Conservation (phyloP, 2,797 vertebrate genomes). For the Alca torda region DNA sequence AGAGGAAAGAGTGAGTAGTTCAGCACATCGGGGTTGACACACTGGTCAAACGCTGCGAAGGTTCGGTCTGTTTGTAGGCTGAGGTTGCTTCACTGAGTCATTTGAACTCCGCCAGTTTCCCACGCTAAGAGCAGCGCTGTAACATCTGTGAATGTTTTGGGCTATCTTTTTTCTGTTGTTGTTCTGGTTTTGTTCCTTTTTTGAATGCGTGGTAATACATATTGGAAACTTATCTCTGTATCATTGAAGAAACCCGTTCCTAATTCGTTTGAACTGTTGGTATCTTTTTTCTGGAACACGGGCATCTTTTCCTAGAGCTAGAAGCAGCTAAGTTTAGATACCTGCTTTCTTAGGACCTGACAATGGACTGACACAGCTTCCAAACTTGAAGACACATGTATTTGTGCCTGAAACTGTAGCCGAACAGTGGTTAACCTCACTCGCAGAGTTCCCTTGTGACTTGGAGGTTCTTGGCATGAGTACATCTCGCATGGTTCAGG, state of each 20-base stretch:
- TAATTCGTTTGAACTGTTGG: background rate
- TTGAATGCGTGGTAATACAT: background rate
- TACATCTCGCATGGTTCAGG: background rate
- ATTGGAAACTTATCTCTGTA: background rate
- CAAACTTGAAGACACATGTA: background rate
- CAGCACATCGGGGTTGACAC: background rate
- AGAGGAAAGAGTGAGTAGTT: background rate
- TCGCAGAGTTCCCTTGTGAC: background rate
- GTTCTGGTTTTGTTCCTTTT: background rate
- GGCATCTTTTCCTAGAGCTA: background rate
- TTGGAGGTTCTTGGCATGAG: background rate
- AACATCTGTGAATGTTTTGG: constrained; percentile 11
- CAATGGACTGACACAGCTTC: background rate
- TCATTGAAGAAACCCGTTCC: background rate
- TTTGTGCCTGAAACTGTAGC: background rate
- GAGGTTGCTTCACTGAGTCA: background rate
- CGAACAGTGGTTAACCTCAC: background rate
- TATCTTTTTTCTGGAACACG: background rate
- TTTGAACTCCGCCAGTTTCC: background rate
- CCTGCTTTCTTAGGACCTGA: background rate
- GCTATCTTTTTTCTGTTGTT: background rate
- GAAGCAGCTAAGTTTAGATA: background rate
- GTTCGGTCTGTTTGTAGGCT: background rate
- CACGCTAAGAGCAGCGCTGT: background rate
- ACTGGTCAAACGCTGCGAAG: background rate